These are phyloP conservation scores for Crotalus tigris DNA, from an alignment of 2,113 vertebrate genomes.

Conservation along the genomic window DNA sequence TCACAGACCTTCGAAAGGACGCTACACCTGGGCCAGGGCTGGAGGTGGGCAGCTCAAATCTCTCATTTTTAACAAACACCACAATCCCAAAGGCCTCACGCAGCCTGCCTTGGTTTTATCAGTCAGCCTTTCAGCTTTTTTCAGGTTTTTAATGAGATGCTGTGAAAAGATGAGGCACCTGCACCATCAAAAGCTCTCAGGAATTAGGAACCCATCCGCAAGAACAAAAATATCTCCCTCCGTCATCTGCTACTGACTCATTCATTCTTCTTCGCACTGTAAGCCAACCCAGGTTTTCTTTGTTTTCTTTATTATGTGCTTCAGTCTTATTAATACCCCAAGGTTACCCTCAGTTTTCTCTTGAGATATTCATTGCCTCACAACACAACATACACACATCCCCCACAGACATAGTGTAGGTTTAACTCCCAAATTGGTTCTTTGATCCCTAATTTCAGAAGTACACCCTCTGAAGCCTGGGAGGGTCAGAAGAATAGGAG, in stretches of 20 bases:
- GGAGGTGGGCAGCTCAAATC: neutral
- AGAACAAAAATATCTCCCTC: neutral
- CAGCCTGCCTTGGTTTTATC: neutral
- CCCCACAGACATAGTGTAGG: neutral
- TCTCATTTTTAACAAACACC: neutral
- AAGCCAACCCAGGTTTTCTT: neutral
- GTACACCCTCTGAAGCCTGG: neutral
- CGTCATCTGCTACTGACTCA: neutral
- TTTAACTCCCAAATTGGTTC: neutral
- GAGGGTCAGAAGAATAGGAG: neutral
- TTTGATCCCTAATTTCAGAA: neutral
- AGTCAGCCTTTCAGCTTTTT: conserved; percentile 10
- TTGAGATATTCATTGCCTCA: neutral
- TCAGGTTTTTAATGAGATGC: neutral
- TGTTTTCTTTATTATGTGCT: neutral
- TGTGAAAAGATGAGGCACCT: neutral
- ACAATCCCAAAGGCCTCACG: neutral
- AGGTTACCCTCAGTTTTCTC: neutral
- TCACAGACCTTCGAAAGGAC: neutral
- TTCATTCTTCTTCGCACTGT: neutral
- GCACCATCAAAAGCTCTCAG: neutral
- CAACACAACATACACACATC: neutral
- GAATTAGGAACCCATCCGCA: too few relatives aligned
- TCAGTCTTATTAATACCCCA: neutral
- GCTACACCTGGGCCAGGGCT: too few relatives aligned